These are phyloP conservation scores for Cryptus viduatorius DNA, from an alignment of 2,888 invertebrate species.

Conservation along the genomic window DNA sequence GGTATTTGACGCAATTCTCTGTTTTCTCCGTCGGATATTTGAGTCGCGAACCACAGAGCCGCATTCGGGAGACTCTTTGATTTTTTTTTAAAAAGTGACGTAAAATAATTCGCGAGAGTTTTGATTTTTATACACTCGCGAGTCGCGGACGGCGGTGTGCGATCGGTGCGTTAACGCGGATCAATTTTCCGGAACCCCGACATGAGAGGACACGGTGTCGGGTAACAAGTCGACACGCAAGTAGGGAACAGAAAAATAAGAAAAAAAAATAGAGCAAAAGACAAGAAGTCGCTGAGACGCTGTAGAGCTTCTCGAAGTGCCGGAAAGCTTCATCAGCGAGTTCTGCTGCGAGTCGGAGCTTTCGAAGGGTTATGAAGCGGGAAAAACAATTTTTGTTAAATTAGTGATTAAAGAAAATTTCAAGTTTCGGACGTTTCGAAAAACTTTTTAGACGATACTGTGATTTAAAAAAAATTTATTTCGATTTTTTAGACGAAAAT, in stretches of 20 bases:
- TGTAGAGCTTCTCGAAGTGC: slow-evolving; percentile 39
- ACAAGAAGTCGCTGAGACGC: neutral
- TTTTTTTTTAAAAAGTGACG: neutral
- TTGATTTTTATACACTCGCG: slow-evolving; percentile 27
- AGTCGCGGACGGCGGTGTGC: slow-evolving; percentile 55
- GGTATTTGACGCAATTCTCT: neutral
- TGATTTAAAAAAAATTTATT: too few species aligned
- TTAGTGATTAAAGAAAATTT: too few species aligned
- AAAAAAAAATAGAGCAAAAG: neutral
- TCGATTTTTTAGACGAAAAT: too few species aligned
- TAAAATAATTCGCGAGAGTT: neutral
- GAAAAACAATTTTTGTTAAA: too few species aligned
- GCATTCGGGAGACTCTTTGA: neutral
- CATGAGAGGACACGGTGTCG: slow-evolving; percentile 30
- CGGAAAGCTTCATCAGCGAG: neutral
- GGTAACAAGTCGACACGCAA: slow-evolving; percentile 25
- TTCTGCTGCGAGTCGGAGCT: too few species aligned
- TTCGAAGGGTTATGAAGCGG: too few species aligned
- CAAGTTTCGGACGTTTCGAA: too few species aligned
- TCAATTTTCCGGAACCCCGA: slow-evolving; percentile 65
- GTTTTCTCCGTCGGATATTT: neutral
- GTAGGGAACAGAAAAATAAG: neutral
- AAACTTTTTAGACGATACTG: too few species aligned
- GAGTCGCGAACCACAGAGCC: neutral
- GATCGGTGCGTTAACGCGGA: slow-evolving; percentile 69